Conservation (phyloP, 2,113 vertebrate species). For the Nematolebias whitei region DNA sequence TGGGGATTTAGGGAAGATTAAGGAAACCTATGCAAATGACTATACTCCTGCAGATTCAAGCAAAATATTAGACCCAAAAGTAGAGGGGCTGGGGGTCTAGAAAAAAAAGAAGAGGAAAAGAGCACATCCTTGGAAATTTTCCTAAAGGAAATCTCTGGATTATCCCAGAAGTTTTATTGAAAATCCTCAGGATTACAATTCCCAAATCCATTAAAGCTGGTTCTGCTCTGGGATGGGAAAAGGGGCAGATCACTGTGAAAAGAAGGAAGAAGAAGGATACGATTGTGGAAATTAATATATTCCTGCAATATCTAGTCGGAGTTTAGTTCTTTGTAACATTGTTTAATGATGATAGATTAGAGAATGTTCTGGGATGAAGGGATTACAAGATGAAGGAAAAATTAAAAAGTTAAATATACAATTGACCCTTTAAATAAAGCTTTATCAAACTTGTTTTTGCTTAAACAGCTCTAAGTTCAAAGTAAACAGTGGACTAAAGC, state of each 20-base stretch:
- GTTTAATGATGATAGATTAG: conserved; percentile 2
- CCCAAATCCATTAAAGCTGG: conserved; percentile 36
- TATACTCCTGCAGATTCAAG: conserved; percentile 54
- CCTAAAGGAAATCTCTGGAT: conserved; percentile 68
- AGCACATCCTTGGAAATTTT: conserved; percentile 62
- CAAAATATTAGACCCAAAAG: conserved; percentile 49
- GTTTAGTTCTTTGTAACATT: conserved; percentile 19
- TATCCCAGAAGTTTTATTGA: conserved; percentile 68
- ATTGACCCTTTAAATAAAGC: too few relatives aligned
- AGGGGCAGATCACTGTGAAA: conserved; percentile 4
- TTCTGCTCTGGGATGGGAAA: not conserved
- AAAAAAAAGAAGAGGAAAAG: conserved; percentile 1
- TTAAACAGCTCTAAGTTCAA: too few relatives aligned
- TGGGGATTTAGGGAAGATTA: conserved; percentile 69
- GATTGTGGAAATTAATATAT: conserved; percentile 43
- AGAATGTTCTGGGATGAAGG: too few relatives aligned
- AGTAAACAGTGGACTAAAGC: too few relatives aligned
- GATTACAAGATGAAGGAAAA: too few relatives aligned
- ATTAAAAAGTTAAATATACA: too few relatives aligned
- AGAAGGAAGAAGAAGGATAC: conserved; percentile 13
- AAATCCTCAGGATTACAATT: conserved; percentile 66
- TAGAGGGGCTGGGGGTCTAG: conserved; percentile 35
- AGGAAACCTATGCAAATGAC: conserved; percentile 76
- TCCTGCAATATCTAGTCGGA: conserved; percentile 30
- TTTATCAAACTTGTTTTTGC: too few relatives aligned